phyloP scores from a whole-genome alignment of 37 sponge, comb jelly and placozoan genomes.

The Ephydatia muelleri region DNA sequence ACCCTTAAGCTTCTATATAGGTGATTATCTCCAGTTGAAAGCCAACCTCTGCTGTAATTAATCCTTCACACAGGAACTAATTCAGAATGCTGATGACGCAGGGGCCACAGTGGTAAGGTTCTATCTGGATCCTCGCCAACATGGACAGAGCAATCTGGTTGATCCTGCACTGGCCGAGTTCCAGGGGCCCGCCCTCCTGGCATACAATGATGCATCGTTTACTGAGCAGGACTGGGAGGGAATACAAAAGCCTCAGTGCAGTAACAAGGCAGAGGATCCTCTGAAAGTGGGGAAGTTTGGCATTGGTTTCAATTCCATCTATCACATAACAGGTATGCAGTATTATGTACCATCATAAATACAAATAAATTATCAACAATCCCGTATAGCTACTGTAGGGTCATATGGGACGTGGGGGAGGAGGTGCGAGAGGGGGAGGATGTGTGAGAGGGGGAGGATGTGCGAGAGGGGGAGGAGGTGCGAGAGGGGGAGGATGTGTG shows the following conservation, averaged over 20 bases:
- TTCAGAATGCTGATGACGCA: conserved; percentile 67
- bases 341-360: too few species aligned
- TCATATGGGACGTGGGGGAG: too few species aligned
- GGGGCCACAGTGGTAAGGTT: conserved; percentile 43
- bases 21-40: not conserved
- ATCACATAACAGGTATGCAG: conserved; percentile 55
- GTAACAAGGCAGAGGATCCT: conserved; percentile 25
- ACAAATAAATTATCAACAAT: too few species aligned
- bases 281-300: conserved; percentile 48
- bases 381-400: too few species aligned
- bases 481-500: too few species aligned
- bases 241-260: conserved; percentile 5
- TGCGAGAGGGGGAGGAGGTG: too few species aligned
- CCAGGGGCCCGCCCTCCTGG: conserved; percentile 25
- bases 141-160: not conserved
- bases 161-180: not conserved
- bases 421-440: too few species aligned
- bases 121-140: conserved; percentile 23
- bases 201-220: conserved; percentile 43
- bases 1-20: too few species aligned
- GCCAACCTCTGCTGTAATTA: not conserved
- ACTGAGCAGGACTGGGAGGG: conserved; percentile 24
- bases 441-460: too few species aligned
- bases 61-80: conserved; percentile 21
- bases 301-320: conserved; percentile 36